Evolutionary conservation across 2,797 vertebrate genomes (phyloP).

Genomic region (Leptodactylus fallax): DNA sequence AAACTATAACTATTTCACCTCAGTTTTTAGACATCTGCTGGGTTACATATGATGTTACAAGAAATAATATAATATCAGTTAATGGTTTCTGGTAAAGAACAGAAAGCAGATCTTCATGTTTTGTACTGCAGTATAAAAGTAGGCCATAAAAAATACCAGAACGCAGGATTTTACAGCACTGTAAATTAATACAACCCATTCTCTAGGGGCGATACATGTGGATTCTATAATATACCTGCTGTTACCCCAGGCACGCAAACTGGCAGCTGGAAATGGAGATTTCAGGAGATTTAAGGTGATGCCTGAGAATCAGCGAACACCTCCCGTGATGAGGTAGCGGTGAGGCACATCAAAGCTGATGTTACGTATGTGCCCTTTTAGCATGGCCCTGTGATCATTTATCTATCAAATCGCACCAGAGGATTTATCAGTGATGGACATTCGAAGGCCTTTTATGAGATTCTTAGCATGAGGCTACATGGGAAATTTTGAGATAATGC

Average conservation of each 20-base stretch:
- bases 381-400: slow-evolving; percentile 15
- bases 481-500: neutral
- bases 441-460: neutral
- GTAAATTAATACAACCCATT: slow-evolving; percentile 57
- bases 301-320: neutral
- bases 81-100: slow-evolving; percentile 39
- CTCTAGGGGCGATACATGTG: neutral
- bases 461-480: neutral
- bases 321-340: slow-evolving; percentile 32
- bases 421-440: neutral
- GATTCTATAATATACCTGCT: slow-evolving; percentile 58
- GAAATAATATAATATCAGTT: slow-evolving; percentile 43
- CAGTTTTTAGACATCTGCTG: neutral
- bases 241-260: slow-evolving; percentile 43
- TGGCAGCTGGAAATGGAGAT: slow-evolving; percentile 34
- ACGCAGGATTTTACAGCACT: slow-evolving; percentile 45
- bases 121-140: slow-evolving; percentile 51
- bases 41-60: neutral
- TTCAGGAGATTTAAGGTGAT: slow-evolving; percentile 49
- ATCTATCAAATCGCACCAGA: neutral
- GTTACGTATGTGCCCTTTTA: neutral
- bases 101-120: neutral
- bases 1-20: neutral
- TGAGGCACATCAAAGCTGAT: slow-evolving; percentile 15
- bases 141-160: slow-evolving; percentile 46